Conservation (phyloP, 2,797 vertebrate species). For the Podargus strigoides region DNA sequence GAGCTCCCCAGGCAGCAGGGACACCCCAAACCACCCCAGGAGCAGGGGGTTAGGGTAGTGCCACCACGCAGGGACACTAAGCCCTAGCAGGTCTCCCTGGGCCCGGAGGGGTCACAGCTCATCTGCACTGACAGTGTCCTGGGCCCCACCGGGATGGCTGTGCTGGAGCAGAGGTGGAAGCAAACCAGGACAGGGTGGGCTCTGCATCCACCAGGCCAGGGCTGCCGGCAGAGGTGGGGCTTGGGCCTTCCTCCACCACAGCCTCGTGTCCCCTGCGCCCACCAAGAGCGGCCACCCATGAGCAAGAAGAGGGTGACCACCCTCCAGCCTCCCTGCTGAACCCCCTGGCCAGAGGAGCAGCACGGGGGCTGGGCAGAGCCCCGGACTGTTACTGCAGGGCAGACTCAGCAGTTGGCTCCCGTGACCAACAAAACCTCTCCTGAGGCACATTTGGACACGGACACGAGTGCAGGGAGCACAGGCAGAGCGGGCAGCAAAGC, state of each 20-base stretch:
- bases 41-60: neutral
- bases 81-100: no score
- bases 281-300: fast-evolving
- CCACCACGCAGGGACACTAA: no score
- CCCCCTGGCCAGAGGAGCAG: neutral
- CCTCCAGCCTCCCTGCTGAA: no score
- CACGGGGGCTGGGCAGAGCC: no score
- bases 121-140: no score
- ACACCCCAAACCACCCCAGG: neutral
- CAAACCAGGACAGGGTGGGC: neutral
- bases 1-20: neutral
- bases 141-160: fast-evolving
- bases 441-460: fast-evolving
- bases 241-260: neutral
- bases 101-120: no score
- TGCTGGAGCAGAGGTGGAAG: neutral
- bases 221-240: neutral
- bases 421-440: neutral
- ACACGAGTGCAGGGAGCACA: fast-evolving
- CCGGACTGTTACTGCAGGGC: neutral
- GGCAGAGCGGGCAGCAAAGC: neutral
- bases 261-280: neutral
- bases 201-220: neutral
- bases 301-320: neutral
- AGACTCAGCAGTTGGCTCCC: neutral